Base-by-base conservation (phyloP, 2,797 vertebrate genomes). In the Rachycentron canadum region DNA sequence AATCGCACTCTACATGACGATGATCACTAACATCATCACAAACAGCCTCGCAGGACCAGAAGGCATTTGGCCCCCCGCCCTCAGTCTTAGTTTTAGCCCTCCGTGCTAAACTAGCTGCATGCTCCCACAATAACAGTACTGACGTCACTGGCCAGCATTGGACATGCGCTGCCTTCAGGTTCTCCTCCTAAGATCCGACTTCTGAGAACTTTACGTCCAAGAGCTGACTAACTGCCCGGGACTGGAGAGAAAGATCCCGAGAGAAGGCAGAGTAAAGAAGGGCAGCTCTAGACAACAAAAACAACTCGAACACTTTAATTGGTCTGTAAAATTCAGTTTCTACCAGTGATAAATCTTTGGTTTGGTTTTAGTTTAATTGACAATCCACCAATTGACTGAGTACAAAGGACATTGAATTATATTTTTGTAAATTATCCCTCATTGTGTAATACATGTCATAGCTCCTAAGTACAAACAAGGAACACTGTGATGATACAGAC, bases 81-180 rank as follows among this genome's bases (percentile, higher is more conserved):
- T 45, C 59, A 2, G 61, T 86, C 84, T 80, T 36, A 73, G 74
- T 82, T 86, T 87, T 87, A 88, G 76, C 73, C 34, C 78, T 73
- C 77, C 86, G 86, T 78, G 81, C 76, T 88, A 58, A 85, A 91
- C 77, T 47, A 68, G 87, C 91, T 87, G 91, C 91, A 84, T 67
- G 92, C 88, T 88, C 93, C 90, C 91, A 92, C 90, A 95, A 95
- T 94, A 94, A 93, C 91, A 90, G 59, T 81, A 75, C 49, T 94
- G 94, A 96, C 95, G 95, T 96, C 95, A 95, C 86, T 76, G 71
- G 71, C 82, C 88, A 86, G 77, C 76, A 4, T 75, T 91, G 80
- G 90, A 92, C 85, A 62, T 59, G 1, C 68, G 93, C 56, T 88
- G 85, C 86, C 19, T 94, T 94, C 85, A 91, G 0, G 79, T 41